phyloP scores from a whole-genome alignment of 2,888 invertebrate species.

The Leptinotarsa rubiginosa region DNA sequence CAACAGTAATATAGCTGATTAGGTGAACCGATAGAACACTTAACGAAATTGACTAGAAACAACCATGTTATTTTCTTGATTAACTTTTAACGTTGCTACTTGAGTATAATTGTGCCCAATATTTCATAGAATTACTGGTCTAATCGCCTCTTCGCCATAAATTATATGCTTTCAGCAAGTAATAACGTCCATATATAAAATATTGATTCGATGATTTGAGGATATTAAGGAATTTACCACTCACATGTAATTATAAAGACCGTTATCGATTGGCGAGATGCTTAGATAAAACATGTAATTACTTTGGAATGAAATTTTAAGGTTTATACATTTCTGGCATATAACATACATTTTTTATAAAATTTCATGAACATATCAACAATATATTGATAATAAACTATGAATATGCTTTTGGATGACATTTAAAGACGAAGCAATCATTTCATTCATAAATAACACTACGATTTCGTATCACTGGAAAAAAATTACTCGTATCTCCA shows the following conservation, averaged over 20 bases:
- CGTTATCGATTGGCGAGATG: no score
- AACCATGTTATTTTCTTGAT: conserved; percentile 7
- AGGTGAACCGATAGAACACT: conserved; percentile 11
- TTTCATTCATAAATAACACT: no score
- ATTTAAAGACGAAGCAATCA: no score
- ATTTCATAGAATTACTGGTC: conserved; percentile 7
- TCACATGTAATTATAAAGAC: not conserved
- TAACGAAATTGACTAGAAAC: not conserved
- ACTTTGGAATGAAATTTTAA: no score
- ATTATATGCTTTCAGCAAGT: conserved; percentile 8
- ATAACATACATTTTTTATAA: no score
- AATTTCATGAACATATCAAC: no score
- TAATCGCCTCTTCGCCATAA: not conserved
- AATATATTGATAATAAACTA: no score
- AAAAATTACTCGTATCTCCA: no score
- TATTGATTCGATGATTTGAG: not conserved
- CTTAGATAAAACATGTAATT: no score
- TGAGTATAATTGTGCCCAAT: conserved; percentile 4
- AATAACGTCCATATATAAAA: not conserved
- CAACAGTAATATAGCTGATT: not conserved
- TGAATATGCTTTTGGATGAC: no score
- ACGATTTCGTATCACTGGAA: no score
- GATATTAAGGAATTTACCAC: not conserved
- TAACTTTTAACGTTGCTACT: conserved; percentile 7
- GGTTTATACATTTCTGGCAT: no score